Conservation (phyloP, 2,113 vertebrate species). For the Cnemophilus loriae region DNA sequence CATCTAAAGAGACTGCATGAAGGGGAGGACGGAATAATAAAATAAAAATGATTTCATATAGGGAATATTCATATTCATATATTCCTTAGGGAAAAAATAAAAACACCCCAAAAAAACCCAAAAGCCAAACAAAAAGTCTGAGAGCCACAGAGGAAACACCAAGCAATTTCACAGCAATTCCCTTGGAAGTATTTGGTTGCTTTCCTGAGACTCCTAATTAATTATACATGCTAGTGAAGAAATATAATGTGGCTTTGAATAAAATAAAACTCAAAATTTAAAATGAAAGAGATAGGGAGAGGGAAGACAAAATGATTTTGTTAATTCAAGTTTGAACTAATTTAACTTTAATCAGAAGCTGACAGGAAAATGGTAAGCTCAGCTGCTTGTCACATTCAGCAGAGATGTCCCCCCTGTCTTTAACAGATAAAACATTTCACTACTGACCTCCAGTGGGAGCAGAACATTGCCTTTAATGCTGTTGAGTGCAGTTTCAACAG, state of each 20-base stretch:
- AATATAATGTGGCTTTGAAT: neutral
- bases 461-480: slow-evolving; percentile 8
- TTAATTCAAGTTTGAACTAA: slow-evolving; percentile 31
- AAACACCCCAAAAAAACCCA: neutral
- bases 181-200: neutral
- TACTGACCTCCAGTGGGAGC: slow-evolving; percentile 36
- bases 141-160: neutral
- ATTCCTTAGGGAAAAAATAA: neutral
- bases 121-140: neutral
- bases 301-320: slow-evolving; percentile 9
- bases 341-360: slow-evolving; percentile 48
- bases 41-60: neutral
- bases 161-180: slow-evolving; percentile 23
- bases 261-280: neutral
- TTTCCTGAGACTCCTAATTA: slow-evolving; percentile 44
- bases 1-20: neutral
- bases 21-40: neutral
- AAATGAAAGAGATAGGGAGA: neutral
- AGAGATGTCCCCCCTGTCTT: slow-evolving; percentile 12
- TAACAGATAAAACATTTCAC: slow-evolving; percentile 44
- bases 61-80: no score
- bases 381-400: neutral
- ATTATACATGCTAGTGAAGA: slow-evolving; percentile 46
- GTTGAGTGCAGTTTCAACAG: neutral
- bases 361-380: neutral